phyloP scores from a whole-genome alignment of 2,797 vertebrate genomes.

The Anniella stebbinsi region DNA sequence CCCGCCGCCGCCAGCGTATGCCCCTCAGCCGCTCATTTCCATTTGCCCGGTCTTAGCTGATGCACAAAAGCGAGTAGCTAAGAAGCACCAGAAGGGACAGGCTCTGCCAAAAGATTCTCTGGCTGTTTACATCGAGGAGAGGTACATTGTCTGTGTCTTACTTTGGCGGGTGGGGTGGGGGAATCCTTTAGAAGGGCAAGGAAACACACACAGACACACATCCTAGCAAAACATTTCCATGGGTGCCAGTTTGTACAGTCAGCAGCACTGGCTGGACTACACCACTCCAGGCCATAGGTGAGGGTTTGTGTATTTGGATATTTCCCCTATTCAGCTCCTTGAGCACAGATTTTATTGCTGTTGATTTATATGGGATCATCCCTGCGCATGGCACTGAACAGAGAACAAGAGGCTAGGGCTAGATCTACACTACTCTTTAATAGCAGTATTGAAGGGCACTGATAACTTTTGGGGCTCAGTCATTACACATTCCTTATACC shows the following conservation, averaged over 20 bases:
- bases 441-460: too few relatives aligned
- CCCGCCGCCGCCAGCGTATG: neutral
- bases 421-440: too few relatives aligned
- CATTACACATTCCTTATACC: too few relatives aligned
- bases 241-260: neutral
- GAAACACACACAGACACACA: too few relatives aligned
- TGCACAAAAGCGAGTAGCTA: neutral
- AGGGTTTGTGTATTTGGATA: too few relatives aligned
- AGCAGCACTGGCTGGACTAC: neutral
- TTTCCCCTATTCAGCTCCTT: neutral
- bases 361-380: neutral
- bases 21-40: neutral
- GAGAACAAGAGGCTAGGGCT: too few relatives aligned
- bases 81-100: neutral
- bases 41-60: neutral
- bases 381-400: neutral
- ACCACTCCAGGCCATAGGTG: neutral
- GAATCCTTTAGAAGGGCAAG: neutral
- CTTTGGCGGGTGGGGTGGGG: too few relatives aligned
- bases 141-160: neutral
- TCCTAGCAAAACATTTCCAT: neutral
- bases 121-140: slow-evolving; percentile 1
- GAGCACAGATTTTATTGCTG: neutral
- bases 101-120: neutral
- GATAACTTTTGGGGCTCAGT: too few relatives aligned